These are phyloP conservation scores for Pyrocoelia pectoralis DNA, from an alignment of 2,888 invertebrate genomes.

Conservation along the genomic window DNA sequence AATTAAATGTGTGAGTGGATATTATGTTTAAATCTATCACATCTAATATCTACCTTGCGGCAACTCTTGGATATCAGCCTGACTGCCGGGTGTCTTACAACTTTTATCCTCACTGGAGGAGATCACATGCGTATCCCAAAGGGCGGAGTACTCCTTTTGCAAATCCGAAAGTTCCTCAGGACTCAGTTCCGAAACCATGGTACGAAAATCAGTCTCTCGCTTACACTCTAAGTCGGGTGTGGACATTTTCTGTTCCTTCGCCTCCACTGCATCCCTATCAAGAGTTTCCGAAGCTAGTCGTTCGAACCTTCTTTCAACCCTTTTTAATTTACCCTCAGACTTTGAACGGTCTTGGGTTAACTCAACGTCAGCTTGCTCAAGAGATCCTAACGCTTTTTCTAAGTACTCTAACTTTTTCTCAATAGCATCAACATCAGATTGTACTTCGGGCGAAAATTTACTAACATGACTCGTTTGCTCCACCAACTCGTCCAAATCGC, in stretches of 20 bases:
- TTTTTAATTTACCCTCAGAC: constrained; percentile 56
- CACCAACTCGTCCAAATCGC: constrained; percentile 19
- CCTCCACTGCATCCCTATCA: constrained; percentile 52
- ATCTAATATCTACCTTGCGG: constrained; percentile 61
- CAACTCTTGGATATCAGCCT: constrained; percentile 58
- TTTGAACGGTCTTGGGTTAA: constrained; percentile 39
- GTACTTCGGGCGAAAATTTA: constrained; percentile 14
- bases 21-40: constrained; percentile 37
- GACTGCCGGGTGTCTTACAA: constrained; percentile 60
- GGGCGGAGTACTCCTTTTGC: constrained; percentile 59
- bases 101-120: constrained; percentile 58
- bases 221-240: constrained; percentile 55
- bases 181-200: constrained; percentile 62
- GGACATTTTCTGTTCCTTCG: constrained; percentile 49
- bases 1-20: constrained; percentile 23
- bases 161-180: constrained; percentile 62
- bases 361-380: constrained; percentile 51
- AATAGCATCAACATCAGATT: constrained; percentile 42
- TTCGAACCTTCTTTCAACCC: constrained; percentile 63
- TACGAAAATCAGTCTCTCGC: constrained; percentile 59
- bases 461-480: constrained; percentile 3
- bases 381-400: constrained; percentile 57
- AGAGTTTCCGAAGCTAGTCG: constrained; percentile 62
- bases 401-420: constrained; percentile 58
- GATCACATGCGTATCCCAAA: constrained; percentile 62